Evolutionary conservation across 2,888 invertebrate species (phyloP).

Genomic region (Drosophila buzzatii): DNA sequence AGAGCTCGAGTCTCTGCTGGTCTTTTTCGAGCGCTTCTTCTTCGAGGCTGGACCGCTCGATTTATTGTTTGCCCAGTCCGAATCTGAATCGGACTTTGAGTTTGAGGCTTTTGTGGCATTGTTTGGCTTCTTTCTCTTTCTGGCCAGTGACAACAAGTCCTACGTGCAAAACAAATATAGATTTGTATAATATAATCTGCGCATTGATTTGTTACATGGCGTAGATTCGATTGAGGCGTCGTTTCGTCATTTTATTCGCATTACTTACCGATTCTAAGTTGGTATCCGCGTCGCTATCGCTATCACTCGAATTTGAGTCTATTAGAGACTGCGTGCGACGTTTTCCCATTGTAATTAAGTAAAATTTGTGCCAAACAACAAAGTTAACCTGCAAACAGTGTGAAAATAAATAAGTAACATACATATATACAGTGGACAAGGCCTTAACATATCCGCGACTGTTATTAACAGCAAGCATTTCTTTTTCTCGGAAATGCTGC

Average conservation of each 20-base stretch:
- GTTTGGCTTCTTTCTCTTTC: conserved; percentile 89
- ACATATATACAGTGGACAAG: conserved; percentile 28
- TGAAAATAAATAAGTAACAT: conserved; percentile 60
- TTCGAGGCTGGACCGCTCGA: conserved; percentile 83
- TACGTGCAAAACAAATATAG: conserved; percentile 79
- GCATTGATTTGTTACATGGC: conserved; percentile 39
- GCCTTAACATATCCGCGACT: conserved; percentile 36
- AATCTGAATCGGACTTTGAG: conserved; percentile 86
- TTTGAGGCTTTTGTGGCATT: conserved; percentile 85
- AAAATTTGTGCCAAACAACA: conserved; percentile 55
- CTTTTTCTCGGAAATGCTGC: not conserved
- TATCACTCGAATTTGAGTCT: conserved; percentile 93
- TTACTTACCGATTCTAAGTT: conserved; percentile 93
- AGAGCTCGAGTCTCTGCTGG: conserved; percentile 77
- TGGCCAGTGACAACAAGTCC: conserved; percentile 93
- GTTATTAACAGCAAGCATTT: conserved; percentile 45
- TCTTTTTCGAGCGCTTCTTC: conserved; percentile 83
- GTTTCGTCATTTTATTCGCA: not conserved
- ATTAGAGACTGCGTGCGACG: conserved; percentile 93
- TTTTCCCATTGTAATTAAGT: conserved; percentile 89
- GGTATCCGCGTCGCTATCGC: conserved; percentile 90
- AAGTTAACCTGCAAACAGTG: conserved; percentile 60
- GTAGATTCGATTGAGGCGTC: conserved; percentile 10
- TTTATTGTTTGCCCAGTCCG: conserved; percentile 86
- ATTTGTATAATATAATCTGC: conserved; percentile 31